phyloP scores from a whole-genome alignment of 64 coral and sea anemone species.

The Anthopleura sola region DNA sequence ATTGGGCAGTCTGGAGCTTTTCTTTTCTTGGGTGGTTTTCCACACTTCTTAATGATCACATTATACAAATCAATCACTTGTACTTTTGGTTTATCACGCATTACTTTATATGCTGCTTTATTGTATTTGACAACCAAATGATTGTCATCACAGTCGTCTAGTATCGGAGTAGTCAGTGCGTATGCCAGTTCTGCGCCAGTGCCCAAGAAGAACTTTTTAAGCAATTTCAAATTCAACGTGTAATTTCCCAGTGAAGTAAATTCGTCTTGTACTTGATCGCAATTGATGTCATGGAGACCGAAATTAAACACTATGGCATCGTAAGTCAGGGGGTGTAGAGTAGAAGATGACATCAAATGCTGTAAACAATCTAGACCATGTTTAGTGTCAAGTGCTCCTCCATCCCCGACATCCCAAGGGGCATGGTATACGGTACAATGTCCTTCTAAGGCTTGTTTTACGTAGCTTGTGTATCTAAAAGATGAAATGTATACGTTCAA shows the following conservation, averaged over 20 bases:
- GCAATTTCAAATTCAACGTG: slow-evolving; percentile 23
- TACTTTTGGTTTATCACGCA: slow-evolving; percentile 30
- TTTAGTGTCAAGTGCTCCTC: slow-evolving; percentile 81
- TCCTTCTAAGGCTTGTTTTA: slow-evolving; percentile 22
- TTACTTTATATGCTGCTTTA: slow-evolving; percentile 45
- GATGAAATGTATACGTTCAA: neutral
- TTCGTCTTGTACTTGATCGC: slow-evolving; percentile 37
- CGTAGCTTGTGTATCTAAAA: slow-evolving; percentile 51
- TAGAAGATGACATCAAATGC: slow-evolving; percentile 48
- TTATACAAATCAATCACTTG: slow-evolving; percentile 61
- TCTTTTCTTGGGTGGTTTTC: slow-evolving; percentile 43
- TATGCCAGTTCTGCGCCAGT: slow-evolving; percentile 50
- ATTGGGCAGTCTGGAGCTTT: slow-evolving; percentile 40
- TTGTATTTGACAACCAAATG: slow-evolving; percentile 61
- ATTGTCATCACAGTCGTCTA: slow-evolving; percentile 35
- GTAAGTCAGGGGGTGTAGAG: slow-evolving; percentile 22
- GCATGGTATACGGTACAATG: slow-evolving; percentile 71
- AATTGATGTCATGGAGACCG: slow-evolving; percentile 78
- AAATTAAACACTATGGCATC: slow-evolving; percentile 89
- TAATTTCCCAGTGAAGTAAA: slow-evolving; percentile 38
- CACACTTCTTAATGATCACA: slow-evolving; percentile 48
- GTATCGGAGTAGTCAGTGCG: slow-evolving; percentile 71
- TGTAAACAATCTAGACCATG: slow-evolving; percentile 71
- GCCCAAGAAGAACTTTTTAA: slow-evolving; percentile 39
- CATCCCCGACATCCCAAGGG: slow-evolving; percentile 67